Conservation (phyloP, 2,797 vertebrate species). For the Capromys pilorides region DNA sequence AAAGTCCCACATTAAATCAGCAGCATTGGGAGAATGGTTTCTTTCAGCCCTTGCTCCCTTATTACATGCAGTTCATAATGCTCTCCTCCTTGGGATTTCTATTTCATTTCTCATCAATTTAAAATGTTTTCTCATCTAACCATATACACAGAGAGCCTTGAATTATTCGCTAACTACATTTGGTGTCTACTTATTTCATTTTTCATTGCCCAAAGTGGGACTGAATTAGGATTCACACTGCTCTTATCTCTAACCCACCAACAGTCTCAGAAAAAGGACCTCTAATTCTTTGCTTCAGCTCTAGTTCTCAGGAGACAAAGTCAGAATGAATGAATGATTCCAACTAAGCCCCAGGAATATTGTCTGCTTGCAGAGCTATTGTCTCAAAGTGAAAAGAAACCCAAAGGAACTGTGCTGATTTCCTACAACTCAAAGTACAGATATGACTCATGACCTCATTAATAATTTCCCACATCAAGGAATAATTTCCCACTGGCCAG, state of each 20-base stretch:
- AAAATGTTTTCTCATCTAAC: constrained; percentile 30
- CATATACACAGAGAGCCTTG: constrained; percentile 18
- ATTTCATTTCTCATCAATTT: constrained; percentile 43
- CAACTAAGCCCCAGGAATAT: background rate
- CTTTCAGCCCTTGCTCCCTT: background rate
- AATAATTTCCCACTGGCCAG: background rate
- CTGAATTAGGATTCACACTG: background rate
- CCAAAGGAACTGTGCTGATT: background rate
- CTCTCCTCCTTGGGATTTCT: background rate
- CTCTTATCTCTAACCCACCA: background rate
- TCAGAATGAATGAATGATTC: background rate
- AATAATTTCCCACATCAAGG: background rate
- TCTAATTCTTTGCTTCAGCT: constrained; percentile 37
- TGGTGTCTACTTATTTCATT: constrained; percentile 42
- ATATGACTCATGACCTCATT: background rate
- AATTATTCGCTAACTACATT: constrained; percentile 20
- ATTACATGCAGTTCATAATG: background rate
- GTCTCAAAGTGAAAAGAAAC: constrained; percentile 32
- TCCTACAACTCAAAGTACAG: background rate
- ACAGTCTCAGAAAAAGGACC: background rate
- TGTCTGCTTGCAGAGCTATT: background rate
- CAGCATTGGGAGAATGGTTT: constrained; percentile 8
- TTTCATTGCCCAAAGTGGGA: background rate
- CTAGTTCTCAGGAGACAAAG: constrained; percentile 17
- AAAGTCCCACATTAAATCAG: constrained; percentile 11